Conservation (phyloP, 2,797 vertebrate species). For the Typhlichthys eigenmanni region DNA sequence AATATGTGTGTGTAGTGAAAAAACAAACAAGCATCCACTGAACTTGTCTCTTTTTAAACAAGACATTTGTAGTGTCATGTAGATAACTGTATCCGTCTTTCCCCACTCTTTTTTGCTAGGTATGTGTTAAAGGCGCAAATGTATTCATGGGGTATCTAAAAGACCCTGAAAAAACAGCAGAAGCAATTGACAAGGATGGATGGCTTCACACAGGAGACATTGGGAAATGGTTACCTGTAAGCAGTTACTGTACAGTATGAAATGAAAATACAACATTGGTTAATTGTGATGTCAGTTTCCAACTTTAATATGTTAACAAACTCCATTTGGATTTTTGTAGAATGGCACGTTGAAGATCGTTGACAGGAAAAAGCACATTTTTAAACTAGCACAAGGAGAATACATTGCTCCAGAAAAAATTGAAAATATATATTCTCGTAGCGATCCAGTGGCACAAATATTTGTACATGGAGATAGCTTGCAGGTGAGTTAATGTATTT, state of each 20-base stretch:
- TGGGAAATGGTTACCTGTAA: slow-evolving; percentile 95
- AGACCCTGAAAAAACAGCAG: slow-evolving; percentile 88
- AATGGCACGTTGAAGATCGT: slow-evolving; percentile 94
- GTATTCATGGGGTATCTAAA: slow-evolving; percentile 93
- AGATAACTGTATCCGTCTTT: too few relatives aligned
- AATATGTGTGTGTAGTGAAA: too few relatives aligned
- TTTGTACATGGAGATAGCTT: slow-evolving; percentile 95
- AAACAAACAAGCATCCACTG: too few relatives aligned
- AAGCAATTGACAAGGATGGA: slow-evolving; percentile 88
- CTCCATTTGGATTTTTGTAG: slow-evolving; percentile 65
- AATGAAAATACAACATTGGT: not conserved
- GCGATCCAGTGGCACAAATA: slow-evolving; percentile 88
- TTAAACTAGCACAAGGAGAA: slow-evolving; percentile 97
- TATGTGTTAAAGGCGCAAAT: slow-evolving; percentile 93
- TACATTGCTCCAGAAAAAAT: slow-evolving; percentile 99
- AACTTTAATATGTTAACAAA: not conserved
- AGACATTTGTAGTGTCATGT: too few relatives aligned
- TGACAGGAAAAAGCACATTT: slow-evolving; percentile 97
- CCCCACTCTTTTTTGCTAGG: slow-evolving; percentile 68
- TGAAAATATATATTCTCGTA: slow-evolving; percentile 87
- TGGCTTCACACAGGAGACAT: slow-evolving; percentile 98
- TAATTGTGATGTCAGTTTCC: not conserved
- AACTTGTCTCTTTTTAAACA: too few relatives aligned
- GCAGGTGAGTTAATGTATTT: slow-evolving; percentile 78
- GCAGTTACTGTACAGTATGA: slow-evolving; percentile 25